These are phyloP conservation scores for Periophthalmus magnuspinnatus DNA, from an alignment of 2,797 vertebrate genomes.

Conservation along the genomic window DNA sequence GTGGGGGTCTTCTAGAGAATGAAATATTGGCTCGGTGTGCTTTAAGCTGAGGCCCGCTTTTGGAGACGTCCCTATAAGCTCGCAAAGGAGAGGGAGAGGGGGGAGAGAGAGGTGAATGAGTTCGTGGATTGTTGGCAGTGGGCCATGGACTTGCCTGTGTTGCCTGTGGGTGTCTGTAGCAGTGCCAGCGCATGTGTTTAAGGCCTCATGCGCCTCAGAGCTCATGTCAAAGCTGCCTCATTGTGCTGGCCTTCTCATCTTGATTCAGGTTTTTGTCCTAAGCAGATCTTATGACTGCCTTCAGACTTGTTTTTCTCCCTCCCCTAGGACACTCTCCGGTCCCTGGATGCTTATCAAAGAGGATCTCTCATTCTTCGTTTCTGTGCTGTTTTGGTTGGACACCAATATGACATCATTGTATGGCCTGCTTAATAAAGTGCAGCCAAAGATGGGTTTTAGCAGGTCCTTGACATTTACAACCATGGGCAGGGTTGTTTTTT, in stretches of 20 bases:
- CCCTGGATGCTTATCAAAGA: conserved; percentile 53
- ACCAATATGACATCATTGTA: conserved; percentile 28
- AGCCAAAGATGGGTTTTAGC: conserved; percentile 15
- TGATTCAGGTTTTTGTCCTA: conserved; percentile 58
- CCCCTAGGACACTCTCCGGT: conserved; percentile 48
- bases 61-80: conserved; percentile 41
- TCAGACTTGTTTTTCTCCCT: conserved; percentile 57
- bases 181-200: conserved; percentile 79
- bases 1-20: conserved; percentile 48
- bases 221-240: conserved; percentile 72
- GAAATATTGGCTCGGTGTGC: conserved; percentile 63
- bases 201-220: conserved; percentile 69
- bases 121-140: conserved; percentile 74
- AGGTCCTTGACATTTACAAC: conserved; percentile 40
- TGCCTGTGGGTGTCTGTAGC: conserved; percentile 79
- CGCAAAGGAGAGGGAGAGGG: conserved; percentile 46
- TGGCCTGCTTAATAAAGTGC: conserved; percentile 22
- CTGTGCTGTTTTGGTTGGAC: conserved; percentile 19
- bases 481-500: conserved; percentile 38
- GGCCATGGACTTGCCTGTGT: conserved; percentile 61
- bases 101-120: conserved; percentile 73
- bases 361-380: conserved; percentile 29
- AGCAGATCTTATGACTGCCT: conserved; percentile 63
- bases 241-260: conserved; percentile 67
- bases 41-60: conserved; percentile 58